Evolutionary conservation across 2,113 vertebrate species (phyloP).

Genomic region (Laticauda laticaudata): DNA sequence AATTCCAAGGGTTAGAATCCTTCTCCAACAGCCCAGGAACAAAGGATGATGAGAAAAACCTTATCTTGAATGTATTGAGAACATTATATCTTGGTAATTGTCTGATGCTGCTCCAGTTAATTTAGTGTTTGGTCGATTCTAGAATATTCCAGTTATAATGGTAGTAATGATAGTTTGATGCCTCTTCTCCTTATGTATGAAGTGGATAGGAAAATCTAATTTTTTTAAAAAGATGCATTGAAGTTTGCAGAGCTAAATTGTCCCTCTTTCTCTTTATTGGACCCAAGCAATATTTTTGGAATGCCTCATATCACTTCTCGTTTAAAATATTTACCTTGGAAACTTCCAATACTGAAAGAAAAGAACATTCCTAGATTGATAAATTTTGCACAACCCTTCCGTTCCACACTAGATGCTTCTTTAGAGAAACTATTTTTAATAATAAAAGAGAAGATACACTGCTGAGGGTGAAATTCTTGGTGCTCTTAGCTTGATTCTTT

Average conservation of each 20-base stretch:
- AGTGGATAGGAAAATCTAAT: neutral
- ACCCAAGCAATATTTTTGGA: neutral
- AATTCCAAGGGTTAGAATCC: conserved; percentile 73
- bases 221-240: neutral
- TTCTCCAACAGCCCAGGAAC: conserved; percentile 56
- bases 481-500: neutral
- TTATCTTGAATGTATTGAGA: conserved; percentile 76
- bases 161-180: neutral
- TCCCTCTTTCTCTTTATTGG: neutral
- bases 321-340: neutral
- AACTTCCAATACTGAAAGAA: neutral
- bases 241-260: neutral
- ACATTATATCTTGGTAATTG: conserved; percentile 83
- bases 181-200: neutral
- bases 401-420: neutral
- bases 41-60: conserved; percentile 46
- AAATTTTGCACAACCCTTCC: neutral
- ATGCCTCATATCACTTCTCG: neutral
- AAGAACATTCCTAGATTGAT: neutral
- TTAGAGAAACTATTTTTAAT: neutral
- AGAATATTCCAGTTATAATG: no score
- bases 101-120: neutral
- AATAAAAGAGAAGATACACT: neutral
- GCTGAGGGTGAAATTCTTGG: neutral
- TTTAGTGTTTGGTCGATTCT: neutral